Evolutionary conservation across 2,113 vertebrate genomes (phyloP).

Genomic region (Apteryx owenii): DNA sequence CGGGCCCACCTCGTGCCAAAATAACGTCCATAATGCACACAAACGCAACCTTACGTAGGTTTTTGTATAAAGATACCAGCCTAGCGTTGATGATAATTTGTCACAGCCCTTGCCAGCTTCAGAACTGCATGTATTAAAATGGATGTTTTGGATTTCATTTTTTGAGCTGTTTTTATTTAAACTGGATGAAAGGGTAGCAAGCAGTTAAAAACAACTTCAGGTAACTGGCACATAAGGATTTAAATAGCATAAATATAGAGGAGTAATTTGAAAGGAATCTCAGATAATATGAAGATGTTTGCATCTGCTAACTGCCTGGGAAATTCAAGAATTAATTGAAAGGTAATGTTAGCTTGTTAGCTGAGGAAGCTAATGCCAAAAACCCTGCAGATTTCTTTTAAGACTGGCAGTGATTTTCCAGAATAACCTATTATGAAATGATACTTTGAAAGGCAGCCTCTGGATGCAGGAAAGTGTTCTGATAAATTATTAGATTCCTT

Average conservation of each 20-base stretch:
- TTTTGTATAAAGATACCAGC: neutral
- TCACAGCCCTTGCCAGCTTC: neutral
- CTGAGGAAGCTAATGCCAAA: neutral
- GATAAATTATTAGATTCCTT: neutral
- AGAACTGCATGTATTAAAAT: neutral
- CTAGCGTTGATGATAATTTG: neutral
- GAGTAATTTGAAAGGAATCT: slow-evolving; percentile 30
- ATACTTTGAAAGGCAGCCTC: slow-evolving; percentile 7
- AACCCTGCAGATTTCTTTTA: neutral
- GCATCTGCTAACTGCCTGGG: slow-evolving; percentile 4
- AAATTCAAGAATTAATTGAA: slow-evolving; percentile 60
- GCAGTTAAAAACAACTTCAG: slow-evolving; percentile 5
- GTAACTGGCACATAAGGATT: neutral
- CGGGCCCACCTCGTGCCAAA: neutral
- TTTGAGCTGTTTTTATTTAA: neutral
- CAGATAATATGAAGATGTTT: slow-evolving; percentile 22
- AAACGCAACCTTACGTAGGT: neutral
- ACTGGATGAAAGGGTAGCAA: slow-evolving; percentile 22
- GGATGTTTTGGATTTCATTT: neutral
- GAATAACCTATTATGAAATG: slow-evolving; percentile 7
- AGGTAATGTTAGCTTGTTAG: slow-evolving; percentile 35
- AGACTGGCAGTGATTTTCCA: neutral
- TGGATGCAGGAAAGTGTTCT: neutral
- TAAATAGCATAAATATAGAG: neutral
- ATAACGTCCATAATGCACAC: neutral